These are phyloP conservation scores for Turritopsis dohrnii DNA, from an alignment of 30 jellyfish, hydroid and myxozoan species.

Conservation along the genomic window DNA sequence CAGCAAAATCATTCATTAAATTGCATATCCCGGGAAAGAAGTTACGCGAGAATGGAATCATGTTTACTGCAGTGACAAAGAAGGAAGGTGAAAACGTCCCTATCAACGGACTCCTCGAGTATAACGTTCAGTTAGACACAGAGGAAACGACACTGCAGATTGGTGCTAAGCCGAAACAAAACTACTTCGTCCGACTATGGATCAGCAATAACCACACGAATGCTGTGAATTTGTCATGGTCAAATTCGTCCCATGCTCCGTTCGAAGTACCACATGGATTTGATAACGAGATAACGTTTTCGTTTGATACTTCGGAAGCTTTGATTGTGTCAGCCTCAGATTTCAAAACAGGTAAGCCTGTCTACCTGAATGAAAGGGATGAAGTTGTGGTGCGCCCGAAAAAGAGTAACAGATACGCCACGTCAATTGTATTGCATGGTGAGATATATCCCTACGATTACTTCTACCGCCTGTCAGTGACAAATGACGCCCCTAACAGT, in stretches of 20 bases:
- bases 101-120: neutral
- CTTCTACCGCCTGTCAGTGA: constrained; percentile 20
- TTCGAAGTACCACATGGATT: neutral
- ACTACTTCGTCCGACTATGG: constrained; percentile 13
- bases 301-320: neutral
- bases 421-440: constrained; percentile 3
- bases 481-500: neutral
- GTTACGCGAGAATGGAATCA: neutral
- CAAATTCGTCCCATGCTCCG: neutral
- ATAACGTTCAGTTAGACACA: neutral
- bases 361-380: constrained; percentile 7
- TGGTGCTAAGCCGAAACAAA: neutral
- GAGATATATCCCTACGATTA: constrained; percentile 8
- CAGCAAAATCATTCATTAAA: neutral
- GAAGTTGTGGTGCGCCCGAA: neutral
- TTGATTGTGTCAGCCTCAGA: constrained; percentile 2
- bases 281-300: neutral
- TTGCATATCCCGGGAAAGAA: neutral
- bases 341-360: neutral
- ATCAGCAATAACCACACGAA: constrained; percentile 13
- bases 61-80: neutral
- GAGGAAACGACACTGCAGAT: neutral
- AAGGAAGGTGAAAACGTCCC: neutral
- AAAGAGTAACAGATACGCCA: neutral
- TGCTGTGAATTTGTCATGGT: constrained; percentile 3